phyloP scores from a whole-genome alignment of 2,797 vertebrate genomes.

The Rhinatrema bivittatum region DNA sequence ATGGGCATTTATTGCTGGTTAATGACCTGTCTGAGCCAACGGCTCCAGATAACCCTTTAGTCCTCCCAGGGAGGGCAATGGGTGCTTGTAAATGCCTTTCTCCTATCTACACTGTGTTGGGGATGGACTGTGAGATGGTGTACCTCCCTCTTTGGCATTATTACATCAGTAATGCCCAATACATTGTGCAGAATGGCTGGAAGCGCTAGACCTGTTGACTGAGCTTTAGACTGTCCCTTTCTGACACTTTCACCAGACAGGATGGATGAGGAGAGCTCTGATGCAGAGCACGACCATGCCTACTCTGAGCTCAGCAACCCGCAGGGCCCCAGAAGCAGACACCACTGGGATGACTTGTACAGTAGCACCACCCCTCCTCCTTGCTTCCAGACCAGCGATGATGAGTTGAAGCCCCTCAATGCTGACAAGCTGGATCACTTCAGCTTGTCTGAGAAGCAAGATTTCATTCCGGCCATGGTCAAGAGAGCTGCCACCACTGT shows the following conservation, averaged over 20 bases:
- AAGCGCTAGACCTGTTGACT: too few species aligned
- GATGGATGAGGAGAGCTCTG: conserved; percentile 62
- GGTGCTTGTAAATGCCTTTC: too few species aligned
- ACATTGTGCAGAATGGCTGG: too few species aligned
- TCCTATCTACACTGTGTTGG: too few species aligned
- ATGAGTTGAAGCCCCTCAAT: conserved; percentile 56
- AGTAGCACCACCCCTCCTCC: conserved; percentile 72
- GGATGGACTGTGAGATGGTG: too few species aligned
- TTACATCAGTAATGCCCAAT: too few species aligned
- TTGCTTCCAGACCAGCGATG: conserved; percentile 72
- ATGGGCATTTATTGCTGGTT: too few species aligned
- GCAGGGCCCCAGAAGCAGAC: conserved; percentile 30
- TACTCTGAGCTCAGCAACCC: conserved; percentile 59
- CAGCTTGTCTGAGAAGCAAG: conserved; percentile 37
- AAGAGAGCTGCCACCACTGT: conserved; percentile 47
- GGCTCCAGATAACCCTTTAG: too few species aligned
- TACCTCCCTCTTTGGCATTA: too few species aligned
- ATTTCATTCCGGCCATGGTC: conserved; percentile 58
- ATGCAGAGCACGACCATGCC: conserved; percentile 60
- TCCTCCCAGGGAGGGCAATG: too few species aligned
- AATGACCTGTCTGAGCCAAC: too few species aligned
- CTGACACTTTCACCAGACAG: conserved; percentile 44
- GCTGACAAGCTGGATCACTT: conserved; percentile 42
- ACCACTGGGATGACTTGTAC: conserved; percentile 61
- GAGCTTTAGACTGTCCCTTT: too few species aligned